phyloP scores from a whole-genome alignment of 2,797 vertebrate species.

The Brachymystax lenok region DNA sequence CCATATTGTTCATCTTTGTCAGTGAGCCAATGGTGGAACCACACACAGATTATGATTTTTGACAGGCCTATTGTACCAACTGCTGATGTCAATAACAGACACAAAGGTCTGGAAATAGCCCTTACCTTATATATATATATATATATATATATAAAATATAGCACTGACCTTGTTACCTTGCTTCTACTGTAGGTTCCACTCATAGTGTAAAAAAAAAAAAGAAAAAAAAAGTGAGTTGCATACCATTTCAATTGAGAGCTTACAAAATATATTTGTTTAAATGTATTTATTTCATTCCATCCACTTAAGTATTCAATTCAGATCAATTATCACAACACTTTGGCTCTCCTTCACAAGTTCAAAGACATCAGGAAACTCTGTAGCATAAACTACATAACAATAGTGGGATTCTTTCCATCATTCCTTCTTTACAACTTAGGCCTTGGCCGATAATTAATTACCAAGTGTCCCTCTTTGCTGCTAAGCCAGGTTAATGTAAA shows the following conservation, averaged over 20 bases:
- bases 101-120: not conserved
- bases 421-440: too few species aligned
- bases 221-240: not conserved
- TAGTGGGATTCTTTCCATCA: not conserved
- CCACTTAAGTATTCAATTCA: not conserved
- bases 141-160: too few species aligned
- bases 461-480: too few species aligned
- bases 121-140: not conserved
- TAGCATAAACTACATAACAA: not conserved
- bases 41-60: not conserved
- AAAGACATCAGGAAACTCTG: not conserved
- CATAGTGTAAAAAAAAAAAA: not conserved
- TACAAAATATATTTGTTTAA: not conserved
- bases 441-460: not conserved
- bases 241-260: not conserved
- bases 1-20: not conserved
- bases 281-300: not conserved
- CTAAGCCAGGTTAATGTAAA: not conserved
- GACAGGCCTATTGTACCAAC: not conserved
- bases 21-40: not conserved
- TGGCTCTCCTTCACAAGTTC: too few species aligned
- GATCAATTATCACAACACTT: not conserved
- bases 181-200: not conserved
- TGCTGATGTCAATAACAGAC: not conserved
- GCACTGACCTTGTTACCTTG: not conserved